Base-by-base conservation (phyloP, 2,888 invertebrate species). In the Acronicta psi region DNA sequence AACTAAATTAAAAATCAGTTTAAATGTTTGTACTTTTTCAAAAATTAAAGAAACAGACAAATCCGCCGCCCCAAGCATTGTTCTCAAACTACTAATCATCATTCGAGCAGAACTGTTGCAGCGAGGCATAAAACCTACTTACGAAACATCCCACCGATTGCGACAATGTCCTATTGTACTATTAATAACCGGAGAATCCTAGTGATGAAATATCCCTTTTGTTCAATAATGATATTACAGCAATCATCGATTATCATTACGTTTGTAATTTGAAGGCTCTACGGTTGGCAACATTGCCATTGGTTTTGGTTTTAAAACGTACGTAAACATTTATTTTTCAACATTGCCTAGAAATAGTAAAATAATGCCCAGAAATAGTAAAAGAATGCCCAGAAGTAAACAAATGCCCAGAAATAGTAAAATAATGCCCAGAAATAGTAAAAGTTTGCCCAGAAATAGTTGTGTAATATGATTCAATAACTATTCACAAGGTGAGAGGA, bases 61-160 rank as follows among this genome's bases (percentile, higher is more conserved):
- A 38, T 13, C 11, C 14, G 9, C 0, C 1, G 8, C 4, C 13
- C 16, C 11, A 0, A 18, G 6, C 16, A 5, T 18, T 11, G 6
- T 40, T 18, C 1, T 18, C 1, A 40, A 40, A 16, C 14, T 13
- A 41, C 18, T 16, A 25, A 37, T 31, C n/a, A 0, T 34, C 18
- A 20, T 18, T n/a, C 52, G 11, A 53, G 23, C 7, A 37, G 0
- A 38, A 43, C 36, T 2, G 8, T 4, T 18, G n/a, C 34, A 52
- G 36, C 63, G 36, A 45, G 20, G 41, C 20, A 20, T 52, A 41
- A 10, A 42, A 56, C n/a, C 23, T 20, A 41, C 41, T 66, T 66
- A 40, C 69, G n/a, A 69, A 37, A 69, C 38, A 52, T 63, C 69
- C 69, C n/a, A 13, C 45, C 25, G 17, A 44, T 67, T 67, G 20